Base-by-base conservation (phyloP, 2,888 invertebrate species). In the Julus scanicus region DNA sequence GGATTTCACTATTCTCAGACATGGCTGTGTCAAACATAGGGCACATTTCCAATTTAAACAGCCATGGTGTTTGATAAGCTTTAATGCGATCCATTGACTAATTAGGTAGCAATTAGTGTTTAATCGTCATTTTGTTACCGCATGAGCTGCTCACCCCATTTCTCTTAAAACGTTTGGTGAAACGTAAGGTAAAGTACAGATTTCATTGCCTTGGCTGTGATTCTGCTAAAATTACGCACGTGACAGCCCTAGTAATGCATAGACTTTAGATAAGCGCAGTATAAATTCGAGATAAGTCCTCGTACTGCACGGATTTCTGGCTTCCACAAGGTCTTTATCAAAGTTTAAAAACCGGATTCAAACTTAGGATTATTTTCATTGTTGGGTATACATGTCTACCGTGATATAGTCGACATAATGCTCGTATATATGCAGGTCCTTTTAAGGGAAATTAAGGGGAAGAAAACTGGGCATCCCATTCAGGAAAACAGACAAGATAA, bases 401-500 rank as follows among this genome's bases (percentile, higher is more conserved):
- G 20, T 20, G 20, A n/a, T 63, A 20, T 29, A 29, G 71, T n/a
- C 57, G 6, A n/a, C 57, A 71, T 71, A 71, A 71, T 71, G 37
- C 80, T 37, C 80, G 80, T 80, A 80, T 37, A 37, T 80, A 37
- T 80, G 80, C 80, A 80, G 80, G 80, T 80, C 80, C 80, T 80
- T 80, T 80, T 80, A 80, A 37, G 53, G 15, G 53, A 53, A 53
- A 53, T 53, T 53, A 53, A 53, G 53, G 53, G 53, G 80, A 80
- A 80, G 80, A 80, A 80, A 80, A 80, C 80, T 4, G 80, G 80
- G 80, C 37, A 80, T 80, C 44, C 44, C 85, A 85, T 48, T 49
- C 20, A 49, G 44, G 85, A 44, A 86, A 86, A 86, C 39, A 57
- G 86, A 86, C 86, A 86, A 57, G 86, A 86, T 57, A 86, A 49